Base-by-base conservation (phyloP, 2,888 invertebrate species). In the Orgyia antiqua region DNA sequence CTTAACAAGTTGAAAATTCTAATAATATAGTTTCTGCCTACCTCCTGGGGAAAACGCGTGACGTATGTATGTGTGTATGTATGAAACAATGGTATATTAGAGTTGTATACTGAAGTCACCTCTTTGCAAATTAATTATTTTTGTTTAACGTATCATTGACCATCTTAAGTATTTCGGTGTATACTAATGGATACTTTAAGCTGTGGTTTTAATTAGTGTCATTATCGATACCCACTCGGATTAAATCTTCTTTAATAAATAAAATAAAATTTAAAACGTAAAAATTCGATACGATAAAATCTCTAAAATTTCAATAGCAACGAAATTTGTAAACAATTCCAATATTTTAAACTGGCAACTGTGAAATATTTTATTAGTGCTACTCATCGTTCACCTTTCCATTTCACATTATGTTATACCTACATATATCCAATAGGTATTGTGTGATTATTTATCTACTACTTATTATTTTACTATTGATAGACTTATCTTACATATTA, bases 331-430 rank as follows among this genome's bases (percentile, higher is more conserved):
- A 38, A 42, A 47, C 42, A 42, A 44, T 36, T 32, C 29, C 27
- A 36, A 51, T 54, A 49, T 58, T 43, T 51, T 36, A 58, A n/a
- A 54, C 44, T 58, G 45, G 58, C 59, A 67, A 63, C 36, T 41
- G 31, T 45, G 42, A 5, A 39, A 25, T 51, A 20, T 38, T 35
- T 50, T 55, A 51, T 49, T 39, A 69, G 75, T 77, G 76, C 74
- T 68, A 74, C 71, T 64, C 71, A 55, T 60, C 68, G 54, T 64
- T 58, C 62, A 40, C 62, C 57, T 42, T 55, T 58, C 45, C 49
- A 47, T 29, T 31, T 50, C 42, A 32, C 50, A 35, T 50, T 50
- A 48, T 34, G 35, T 30, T 45, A 47, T 27, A 50, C 47, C n/a
- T 53, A 51, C 61, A 9, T 24, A 24, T 53, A 61, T 63, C 62